Conservation (phyloP, 2,888 invertebrate genomes). For the Tetramorium bicarinatum region DNA sequence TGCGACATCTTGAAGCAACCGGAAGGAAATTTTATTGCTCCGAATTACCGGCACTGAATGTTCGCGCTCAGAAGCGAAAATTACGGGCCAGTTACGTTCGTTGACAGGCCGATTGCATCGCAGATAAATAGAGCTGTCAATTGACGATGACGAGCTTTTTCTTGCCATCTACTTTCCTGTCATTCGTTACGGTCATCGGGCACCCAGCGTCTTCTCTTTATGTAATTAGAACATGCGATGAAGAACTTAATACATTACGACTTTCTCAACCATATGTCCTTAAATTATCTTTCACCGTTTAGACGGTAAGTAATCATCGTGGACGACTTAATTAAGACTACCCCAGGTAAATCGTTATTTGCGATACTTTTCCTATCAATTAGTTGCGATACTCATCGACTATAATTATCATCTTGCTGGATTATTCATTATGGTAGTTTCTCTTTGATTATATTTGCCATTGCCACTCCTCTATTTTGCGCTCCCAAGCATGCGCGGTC, state of each 20-base stretch:
- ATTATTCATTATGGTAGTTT: slow-evolving; percentile 37
- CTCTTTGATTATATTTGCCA: slow-evolving; percentile 40
- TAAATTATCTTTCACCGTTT: slow-evolving; percentile 47
- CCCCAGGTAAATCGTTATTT: slow-evolving; percentile 12
- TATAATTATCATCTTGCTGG: slow-evolving; percentile 24
- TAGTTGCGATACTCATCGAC: neutral
- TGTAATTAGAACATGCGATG: slow-evolving; percentile 40
- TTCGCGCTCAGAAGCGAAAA: slow-evolving; percentile 45
- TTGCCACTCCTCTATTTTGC: slow-evolving; percentile 40
- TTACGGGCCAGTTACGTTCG: slow-evolving; percentile 50
- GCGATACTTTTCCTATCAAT: slow-evolving; percentile 26
- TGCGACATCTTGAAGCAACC: slow-evolving; percentile 34
- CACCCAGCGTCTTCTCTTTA: slow-evolving; percentile 16
- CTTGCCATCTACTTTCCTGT: slow-evolving; percentile 37
- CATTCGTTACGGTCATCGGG: slow-evolving; percentile 28
- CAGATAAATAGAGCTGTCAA: slow-evolving; percentile 51
- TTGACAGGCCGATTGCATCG: slow-evolving; percentile 50
- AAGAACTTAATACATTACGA: slow-evolving; percentile 34
- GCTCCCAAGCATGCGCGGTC: neutral
- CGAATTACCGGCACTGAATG: slow-evolving; percentile 47
- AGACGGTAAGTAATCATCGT: neutral
- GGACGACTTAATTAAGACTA: slow-evolving; percentile 20
- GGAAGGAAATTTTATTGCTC: slow-evolving; percentile 48
- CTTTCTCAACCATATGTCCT: slow-evolving; percentile 35
- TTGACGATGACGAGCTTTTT: slow-evolving; percentile 39